Evolutionary conservation across 2,797 vertebrate species (phyloP).

Genomic region (Glossophaga mutica): DNA sequence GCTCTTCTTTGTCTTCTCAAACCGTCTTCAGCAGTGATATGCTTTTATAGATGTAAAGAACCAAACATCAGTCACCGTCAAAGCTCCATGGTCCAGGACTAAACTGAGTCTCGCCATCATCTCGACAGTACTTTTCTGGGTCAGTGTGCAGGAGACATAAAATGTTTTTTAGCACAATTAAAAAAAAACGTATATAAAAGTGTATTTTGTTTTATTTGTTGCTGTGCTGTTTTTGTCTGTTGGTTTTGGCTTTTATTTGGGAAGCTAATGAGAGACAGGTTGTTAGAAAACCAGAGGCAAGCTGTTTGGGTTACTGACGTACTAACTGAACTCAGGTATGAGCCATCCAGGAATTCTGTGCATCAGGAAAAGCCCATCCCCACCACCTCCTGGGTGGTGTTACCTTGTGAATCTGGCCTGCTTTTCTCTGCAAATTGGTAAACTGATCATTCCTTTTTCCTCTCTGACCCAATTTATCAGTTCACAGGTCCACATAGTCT

Average conservation of each 20-base stretch:
- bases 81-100: background rate
- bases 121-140: background rate
- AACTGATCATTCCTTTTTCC: background rate
- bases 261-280: background rate
- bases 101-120: background rate
- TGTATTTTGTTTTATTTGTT: background rate
- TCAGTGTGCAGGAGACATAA: background rate
- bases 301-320: background rate
- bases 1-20: background rate
- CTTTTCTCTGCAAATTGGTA: background rate
- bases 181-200: background rate
- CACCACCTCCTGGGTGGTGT: background rate
- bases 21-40: background rate
- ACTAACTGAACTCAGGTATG: background rate
- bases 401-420: background rate
- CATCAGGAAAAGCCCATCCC: background rate
- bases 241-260: constrained; percentile 4
- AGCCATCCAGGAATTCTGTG: background rate
- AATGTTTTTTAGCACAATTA: background rate
- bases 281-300: background rate
- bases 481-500: background rate
- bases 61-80: background rate
- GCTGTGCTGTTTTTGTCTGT: background rate
- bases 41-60: background rate
- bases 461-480: background rate